Conservation (phyloP, 2,113 vertebrate genomes). For the Leptosomus discolor region DNA sequence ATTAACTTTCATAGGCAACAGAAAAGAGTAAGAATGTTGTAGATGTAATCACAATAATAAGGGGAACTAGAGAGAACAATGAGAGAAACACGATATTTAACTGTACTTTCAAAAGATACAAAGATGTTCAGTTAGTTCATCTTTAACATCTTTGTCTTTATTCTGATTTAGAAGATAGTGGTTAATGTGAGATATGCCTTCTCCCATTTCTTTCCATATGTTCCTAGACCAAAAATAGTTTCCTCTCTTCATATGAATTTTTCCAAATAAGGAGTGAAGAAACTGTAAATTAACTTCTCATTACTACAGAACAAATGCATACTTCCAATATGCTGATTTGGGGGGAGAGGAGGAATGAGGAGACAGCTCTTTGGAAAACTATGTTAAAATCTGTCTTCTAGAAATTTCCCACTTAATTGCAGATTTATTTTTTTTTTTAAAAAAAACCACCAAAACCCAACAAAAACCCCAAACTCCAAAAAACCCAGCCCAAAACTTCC, state of each 20-base stretch:
- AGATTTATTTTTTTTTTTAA: background rate
- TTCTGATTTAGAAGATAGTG: background rate
- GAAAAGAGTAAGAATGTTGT: background rate
- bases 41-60: background rate
- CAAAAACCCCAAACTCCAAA: background rate
- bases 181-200: slow-evolving; percentile 8
- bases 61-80: background rate
- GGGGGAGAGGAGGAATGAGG: background rate
- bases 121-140: background rate
- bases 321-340: slow-evolving; percentile 40
- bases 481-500: background rate
- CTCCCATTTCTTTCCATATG: slow-evolving; percentile 60
- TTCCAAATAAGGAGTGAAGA: slow-evolving; percentile 47
- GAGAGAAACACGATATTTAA: background rate
- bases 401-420: slow-evolving; percentile 37
- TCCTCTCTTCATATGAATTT: slow-evolving; percentile 45
- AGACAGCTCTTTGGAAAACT: slow-evolving; percentile 54
- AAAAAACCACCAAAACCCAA: background rate
- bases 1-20: background rate
- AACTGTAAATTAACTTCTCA: slow-evolving; percentile 64
- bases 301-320: slow-evolving; percentile 54
- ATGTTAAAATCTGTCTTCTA: slow-evolving; percentile 23
- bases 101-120: background rate
- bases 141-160: slow-evolving; percentile 23
- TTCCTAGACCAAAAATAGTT: slow-evolving; percentile 55